phyloP scores from a whole-genome alignment of 2,113 vertebrate species.

The Pygoscelis antarcticus region DNA sequence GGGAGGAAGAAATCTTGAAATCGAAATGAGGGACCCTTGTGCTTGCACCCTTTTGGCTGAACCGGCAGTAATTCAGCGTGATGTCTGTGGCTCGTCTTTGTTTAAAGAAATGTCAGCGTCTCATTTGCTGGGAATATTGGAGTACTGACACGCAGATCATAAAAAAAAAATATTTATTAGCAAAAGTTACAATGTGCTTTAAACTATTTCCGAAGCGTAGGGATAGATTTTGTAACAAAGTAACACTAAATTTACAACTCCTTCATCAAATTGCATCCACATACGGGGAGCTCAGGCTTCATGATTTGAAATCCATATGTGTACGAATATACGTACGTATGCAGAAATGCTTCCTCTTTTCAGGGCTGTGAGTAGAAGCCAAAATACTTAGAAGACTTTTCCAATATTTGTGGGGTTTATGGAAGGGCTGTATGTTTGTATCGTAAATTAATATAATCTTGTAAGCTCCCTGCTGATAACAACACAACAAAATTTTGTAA shows the following conservation, averaged over 20 bases:
- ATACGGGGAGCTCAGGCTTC: not conserved
- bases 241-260: not conserved
- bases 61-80: not conserved
- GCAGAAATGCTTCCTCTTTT: not conserved
- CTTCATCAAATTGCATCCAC: not conserved
- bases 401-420: not conserved
- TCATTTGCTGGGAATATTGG: not conserved
- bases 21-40: not conserved
- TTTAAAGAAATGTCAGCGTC: not conserved
- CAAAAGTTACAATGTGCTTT: not conserved
- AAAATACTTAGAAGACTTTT: not conserved
- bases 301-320: not conserved
- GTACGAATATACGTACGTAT: rapidly evolving
- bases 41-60: not conserved
- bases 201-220: not conserved
- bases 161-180: not conserved
- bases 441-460: not conserved
- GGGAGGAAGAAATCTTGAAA: not conserved
- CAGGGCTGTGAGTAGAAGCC: not conserved
- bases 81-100: not conserved
- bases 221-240: not conserved
- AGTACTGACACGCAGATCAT: not conserved
- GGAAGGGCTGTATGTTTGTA: not conserved
- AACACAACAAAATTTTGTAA: not conserved
- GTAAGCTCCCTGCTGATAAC: not conserved